Conservation (phyloP, 1,140 invertebrate genomes). For the Zaprionus inermis region DNA sequence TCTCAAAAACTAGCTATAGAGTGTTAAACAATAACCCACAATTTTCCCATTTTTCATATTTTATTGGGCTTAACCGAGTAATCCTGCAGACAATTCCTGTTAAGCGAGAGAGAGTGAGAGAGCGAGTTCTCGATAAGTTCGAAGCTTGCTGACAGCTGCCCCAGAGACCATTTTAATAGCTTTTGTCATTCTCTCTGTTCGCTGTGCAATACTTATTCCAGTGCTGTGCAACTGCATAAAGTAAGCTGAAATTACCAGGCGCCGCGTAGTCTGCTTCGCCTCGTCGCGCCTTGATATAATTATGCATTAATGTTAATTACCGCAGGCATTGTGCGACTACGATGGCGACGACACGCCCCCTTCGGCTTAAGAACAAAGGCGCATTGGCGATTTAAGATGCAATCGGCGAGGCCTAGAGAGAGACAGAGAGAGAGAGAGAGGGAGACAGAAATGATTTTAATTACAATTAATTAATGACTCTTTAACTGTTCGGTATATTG, state of each 20-base stretch:
- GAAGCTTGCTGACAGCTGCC: not conserved
- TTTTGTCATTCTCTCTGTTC: not conserved
- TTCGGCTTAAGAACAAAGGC: conserved; percentile 57
- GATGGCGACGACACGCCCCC: conserved; percentile 11
- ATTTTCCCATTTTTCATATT: not conserved
- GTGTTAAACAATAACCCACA: not conserved
- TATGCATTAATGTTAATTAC: conserved; percentile 75
- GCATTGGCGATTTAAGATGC: conserved; percentile 56
- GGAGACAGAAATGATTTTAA: conserved; percentile 67
- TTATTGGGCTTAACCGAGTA: not conserved
- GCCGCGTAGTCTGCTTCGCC: no score
- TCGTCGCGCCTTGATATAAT: conserved; percentile 49
- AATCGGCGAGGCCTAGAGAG: conserved; percentile 38
- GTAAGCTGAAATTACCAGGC: conserved; percentile 29
- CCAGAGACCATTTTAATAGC: not conserved
- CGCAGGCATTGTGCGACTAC: conserved; percentile 39
- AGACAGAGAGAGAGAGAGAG: not conserved
- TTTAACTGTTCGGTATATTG: conserved; percentile 62
- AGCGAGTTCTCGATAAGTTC: not conserved
- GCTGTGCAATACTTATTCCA: not conserved
- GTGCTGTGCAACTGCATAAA: not conserved
- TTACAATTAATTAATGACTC: conserved; percentile 79
- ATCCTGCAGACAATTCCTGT: not conserved
- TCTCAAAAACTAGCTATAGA: no score
- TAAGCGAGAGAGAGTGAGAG: not conserved